Evolutionary conservation across 2,113 vertebrate genomes (phyloP), one percentile per base, ranked within the genome.

Genomic region (Sarotherodon lohbergeri): DNA sequence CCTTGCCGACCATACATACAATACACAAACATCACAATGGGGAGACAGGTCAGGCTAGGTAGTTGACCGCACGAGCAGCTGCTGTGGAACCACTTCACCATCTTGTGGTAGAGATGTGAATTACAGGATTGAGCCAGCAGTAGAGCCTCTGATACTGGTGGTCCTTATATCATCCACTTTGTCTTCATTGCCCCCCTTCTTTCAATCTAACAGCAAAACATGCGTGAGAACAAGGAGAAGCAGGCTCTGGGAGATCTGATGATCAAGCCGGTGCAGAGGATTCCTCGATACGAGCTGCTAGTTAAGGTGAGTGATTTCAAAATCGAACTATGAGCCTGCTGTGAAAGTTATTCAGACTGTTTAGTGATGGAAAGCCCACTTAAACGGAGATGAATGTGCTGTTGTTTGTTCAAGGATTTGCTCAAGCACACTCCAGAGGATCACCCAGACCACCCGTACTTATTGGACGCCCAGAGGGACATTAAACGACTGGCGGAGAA

Each of bases 141-240:
- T 11, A n/a, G 6, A 34, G 29, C 27, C 27, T 0, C 9, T 12
- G 4, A 3, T 54, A 2, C 13, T n/a, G 9, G n/a, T 50, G 24
- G 12, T 32, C 43, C n/a, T 82, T 22, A 4, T 24, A 9, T 50
- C 3, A 11, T 52, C 46, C 73, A 32, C 16, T 27, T 48, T 86
- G 24, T 19, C 29, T 82, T n/a, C 12, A 27, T 79, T 1, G 12
- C 32, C 13, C 24, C 34, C 7, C 32, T 27, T 17, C 8, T 29
- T 50, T 59, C n/a, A 29, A 29, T 90, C 81, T 19, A 82, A 90
- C 95, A 99, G 98, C 98, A 99, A 98, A 98, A 97, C 95, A 99
- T 99, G 97, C 93, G 99, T 48, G 99, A 99, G 95, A 99, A 99
- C 97, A 99, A 98, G 88, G 98, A 99, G 94, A 99, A 99, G 90